Percentiles rank a stretch among this genome's conserved stretches.
These are phyloP conservation scores for Petroica traversi DNA, from an alignment of 2,113 vertebrate species.

Conservation along the genomic window DNA sequence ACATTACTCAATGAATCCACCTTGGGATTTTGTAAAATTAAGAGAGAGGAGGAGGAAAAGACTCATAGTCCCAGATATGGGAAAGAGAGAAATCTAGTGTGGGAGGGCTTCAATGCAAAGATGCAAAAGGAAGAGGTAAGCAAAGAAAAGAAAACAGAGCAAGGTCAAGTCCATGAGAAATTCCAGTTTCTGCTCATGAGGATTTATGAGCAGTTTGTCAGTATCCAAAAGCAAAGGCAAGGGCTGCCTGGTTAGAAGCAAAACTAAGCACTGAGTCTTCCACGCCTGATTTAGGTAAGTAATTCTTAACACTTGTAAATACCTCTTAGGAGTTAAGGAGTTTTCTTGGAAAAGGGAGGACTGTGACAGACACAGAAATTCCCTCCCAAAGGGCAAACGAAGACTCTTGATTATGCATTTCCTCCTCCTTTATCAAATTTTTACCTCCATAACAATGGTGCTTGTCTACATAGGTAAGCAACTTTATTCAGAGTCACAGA, in stretches of 20 bases:
- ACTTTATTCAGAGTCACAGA: background rate
- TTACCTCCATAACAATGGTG: background rate
- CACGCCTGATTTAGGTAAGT: background rate
- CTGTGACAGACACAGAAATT: background rate
- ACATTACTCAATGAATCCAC: background rate
- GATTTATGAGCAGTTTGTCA: background rate
- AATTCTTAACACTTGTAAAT: background rate
- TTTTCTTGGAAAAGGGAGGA: background rate
- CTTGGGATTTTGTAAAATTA: background rate
- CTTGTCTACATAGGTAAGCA: background rate
- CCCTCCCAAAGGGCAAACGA: background rate
- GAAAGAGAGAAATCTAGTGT: background rate
- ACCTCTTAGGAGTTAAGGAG: background rate
- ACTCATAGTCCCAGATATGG: background rate
- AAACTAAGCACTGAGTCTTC: background rate
- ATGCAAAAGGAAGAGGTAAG: background rate
- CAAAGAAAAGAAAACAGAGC: background rate
- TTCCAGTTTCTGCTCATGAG: background rate
- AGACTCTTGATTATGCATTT: background rate
- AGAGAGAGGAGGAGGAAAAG: background rate
- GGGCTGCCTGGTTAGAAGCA: background rate
- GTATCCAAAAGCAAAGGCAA: background rate
- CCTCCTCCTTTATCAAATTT: background rate
- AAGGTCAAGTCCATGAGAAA: background rate
- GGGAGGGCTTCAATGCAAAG: background rate